Base-by-base conservation (phyloP, 2,888 invertebrate genomes). In the Glyphotaelius pellucidus region DNA sequence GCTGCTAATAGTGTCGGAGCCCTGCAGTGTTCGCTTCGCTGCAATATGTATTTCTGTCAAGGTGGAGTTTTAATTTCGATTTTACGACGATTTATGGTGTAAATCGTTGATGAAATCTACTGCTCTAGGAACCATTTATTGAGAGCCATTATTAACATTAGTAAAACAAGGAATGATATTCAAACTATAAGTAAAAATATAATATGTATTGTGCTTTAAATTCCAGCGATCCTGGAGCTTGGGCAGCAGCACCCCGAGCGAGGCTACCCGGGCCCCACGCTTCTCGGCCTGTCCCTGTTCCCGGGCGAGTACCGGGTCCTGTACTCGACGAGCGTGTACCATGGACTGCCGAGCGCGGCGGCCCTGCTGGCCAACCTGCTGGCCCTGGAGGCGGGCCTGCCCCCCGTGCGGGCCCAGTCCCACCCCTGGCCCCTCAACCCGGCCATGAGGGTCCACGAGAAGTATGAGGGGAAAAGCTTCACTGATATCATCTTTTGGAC, bases 331-430 rank as follows among this genome's bases (percentile, higher is more conserved):
- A 94, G 95, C n/a, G 95, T 96, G 0, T 95, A 95, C 0, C 97
- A 97, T 94, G 95, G 96, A 86, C 95, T 96, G 14, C 97, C 97
- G 0, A 95, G 96, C 3, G 96, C 96, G 0, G 93, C 97, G 31
- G 96, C 96, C 94, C 92, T 96, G 91, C 93, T 97, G 7, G 94
- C 95, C 42, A 97, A 97, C 94, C 81, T 96, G 47, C 91, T 95
- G 12, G 93, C 92, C 31, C 87, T 32, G 42, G 67, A 79, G 42
- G 88, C 88, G 9, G 67, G 84, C n/a, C 79, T 15, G 30, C 32
- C 90, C 47, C 90, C 90, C 3, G 31, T 90, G 31, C 42, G 31
- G 31, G 42, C 81, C 52, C 25, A 14, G 31, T 25, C 30, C 3
- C 79, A 89, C 80, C 88, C 88, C 32, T 89, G 35, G 83, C 90